A percentile compares a stretch with the other conserved stretches of the same genome.
These are phyloP conservation scores for Tupaia chinensis DNA, from an alignment of 2,113 vertebrate genomes.

Conservation along the genomic window DNA sequence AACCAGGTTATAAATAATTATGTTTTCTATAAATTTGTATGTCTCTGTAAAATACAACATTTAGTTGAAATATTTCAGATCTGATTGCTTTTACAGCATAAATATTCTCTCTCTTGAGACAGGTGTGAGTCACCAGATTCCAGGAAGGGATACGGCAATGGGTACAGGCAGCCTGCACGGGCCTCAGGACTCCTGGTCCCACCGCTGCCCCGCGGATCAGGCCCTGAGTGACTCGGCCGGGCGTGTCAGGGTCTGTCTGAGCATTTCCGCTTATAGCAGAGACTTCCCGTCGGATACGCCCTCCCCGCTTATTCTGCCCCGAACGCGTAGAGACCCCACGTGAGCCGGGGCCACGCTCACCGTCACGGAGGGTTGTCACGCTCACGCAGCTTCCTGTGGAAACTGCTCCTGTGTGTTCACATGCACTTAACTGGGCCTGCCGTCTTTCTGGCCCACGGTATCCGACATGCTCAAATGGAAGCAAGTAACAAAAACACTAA, in stretches of 20 bases:
- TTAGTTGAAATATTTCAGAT: conserved; percentile 29
- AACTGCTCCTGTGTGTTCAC: fast-evolving
- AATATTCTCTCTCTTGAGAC: conserved; percentile 9
- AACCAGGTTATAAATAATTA: conserved; percentile 34
- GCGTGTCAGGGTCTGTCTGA: not conserved
- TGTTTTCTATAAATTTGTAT: conserved; percentile 14
- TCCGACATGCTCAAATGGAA: not conserved
- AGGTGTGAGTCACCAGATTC: not conserved
- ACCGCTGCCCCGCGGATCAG: not conserved
- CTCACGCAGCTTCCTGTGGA: fast-evolving
- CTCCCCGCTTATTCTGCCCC: not conserved
- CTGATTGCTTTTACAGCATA: conserved; percentile 26
- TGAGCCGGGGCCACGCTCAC: not conserved
- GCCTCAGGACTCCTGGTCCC: not conserved
- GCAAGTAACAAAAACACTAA: not conserved
- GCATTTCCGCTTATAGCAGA: not conserved
- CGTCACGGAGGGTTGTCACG: too few species aligned
- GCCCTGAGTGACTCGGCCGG: not conserved
- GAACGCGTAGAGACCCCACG: not conserved
- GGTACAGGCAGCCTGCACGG: not conserved
- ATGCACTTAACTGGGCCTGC: fast-evolving
- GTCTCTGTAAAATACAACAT: not conserved
- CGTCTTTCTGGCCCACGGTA: not conserved
- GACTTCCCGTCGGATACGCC: conserved; percentile 61
- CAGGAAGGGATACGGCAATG: not conserved